Evolutionary conservation across 2,797 vertebrate genomes (phyloP).

Genomic region (Florisuga fusca): DNA sequence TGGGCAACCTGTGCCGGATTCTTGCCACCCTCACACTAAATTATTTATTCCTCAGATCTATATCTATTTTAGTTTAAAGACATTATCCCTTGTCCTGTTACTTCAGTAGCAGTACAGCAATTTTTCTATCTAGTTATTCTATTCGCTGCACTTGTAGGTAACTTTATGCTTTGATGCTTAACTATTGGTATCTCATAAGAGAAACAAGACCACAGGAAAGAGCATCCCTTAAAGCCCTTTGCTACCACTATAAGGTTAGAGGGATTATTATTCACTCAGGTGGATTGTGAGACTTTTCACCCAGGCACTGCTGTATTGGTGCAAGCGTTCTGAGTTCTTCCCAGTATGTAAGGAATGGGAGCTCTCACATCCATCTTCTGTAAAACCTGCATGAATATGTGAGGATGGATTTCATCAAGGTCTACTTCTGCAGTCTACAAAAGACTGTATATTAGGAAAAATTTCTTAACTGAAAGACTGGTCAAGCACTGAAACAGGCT

Average conservation of each 20-base stretch:
- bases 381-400: rapidly evolving
- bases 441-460: background rate
- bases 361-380: background rate
- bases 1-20: no score
- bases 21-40: no score
- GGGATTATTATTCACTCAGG: background rate
- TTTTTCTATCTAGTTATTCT: rapidly evolving
- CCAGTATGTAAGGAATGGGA: background rate
- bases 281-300: background rate
- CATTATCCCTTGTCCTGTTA: no score
- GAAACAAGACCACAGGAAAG: background rate
- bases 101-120: no score
- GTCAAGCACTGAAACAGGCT: no score
- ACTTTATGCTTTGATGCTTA: background rate
- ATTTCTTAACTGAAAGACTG: no score
- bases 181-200: rapidly evolving
- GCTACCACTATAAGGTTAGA: rapidly evolving
- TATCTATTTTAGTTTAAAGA: no score
- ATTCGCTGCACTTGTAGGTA: background rate
- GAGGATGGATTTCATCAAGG: background rate
- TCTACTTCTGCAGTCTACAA: background rate
- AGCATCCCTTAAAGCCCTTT: background rate
- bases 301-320: background rate
- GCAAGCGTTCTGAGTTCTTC: background rate
- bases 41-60: no score